Evolutionary conservation across 1,140 invertebrate species (phyloP), one percentile per base, ranked within the genome.

Genomic region (Drosophila punjabiensis): DNA sequence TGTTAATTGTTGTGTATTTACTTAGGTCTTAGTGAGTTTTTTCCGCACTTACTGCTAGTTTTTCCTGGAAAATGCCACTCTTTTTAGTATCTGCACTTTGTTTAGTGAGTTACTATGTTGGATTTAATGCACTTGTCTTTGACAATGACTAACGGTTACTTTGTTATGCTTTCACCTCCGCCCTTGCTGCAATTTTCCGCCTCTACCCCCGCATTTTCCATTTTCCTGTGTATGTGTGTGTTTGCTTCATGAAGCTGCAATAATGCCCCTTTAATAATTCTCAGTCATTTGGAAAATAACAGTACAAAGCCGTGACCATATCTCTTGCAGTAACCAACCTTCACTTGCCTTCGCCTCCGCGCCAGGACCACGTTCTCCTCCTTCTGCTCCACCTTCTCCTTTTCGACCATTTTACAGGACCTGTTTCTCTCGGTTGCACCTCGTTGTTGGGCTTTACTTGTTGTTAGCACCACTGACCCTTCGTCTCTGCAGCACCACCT

Each of bases 191-290:
- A 16, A 14, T 59, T 41, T 35, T 6, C 41, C 59, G 13, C 59
- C 56, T 39, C 16, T n/a, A 14, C 30, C 39, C 32, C n/a, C 35
- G n/a, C 24, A 32, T 41, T 56, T 16, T n/a, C 9, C 24, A 48
- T 48, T 48, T 66, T 35, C 32, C 53, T 35, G 7, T 35, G 6
- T 24, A 13, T 53, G 14, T 87, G 33, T 68, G 30, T 77, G 71
- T 71, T 61, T 90, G 85, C 76, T 89, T 85, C 75, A 73, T 82
- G 76, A 92, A 88, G 84, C 88, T 92, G 85, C 79, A 92, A 78
- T 92, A 91, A 91, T 91, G 81, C 45, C 75, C 75, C 81, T 91
- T 91, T 91, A 91, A 91, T 91, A 91, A 91, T 88, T 88, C 79
- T 71, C 88, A 84, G 69, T 89, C 82, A 68, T 89, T 89, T 86